Base-by-base conservation (phyloP, 2,797 vertebrate genomes). In the Phaenicophaeus curvirostris region DNA sequence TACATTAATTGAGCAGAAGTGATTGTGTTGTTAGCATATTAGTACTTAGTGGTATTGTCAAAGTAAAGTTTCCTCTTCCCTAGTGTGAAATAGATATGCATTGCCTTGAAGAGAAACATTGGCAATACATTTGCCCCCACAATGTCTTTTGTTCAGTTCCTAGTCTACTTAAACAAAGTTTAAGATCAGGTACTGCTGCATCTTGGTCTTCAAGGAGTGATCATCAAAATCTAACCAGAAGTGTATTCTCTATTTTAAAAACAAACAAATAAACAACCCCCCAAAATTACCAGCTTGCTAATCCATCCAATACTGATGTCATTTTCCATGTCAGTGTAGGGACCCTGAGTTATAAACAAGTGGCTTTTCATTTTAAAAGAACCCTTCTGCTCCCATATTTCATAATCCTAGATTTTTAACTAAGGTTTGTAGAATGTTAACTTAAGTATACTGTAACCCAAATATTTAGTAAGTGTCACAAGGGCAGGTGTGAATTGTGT, bases 51-150 rank as follows among this genome's bases (percentile, higher is more conserved):
- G 14, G 2, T 54, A 78, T 68, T 89, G 85, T 74, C 68, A 51
- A 78, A 72, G 8, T 31, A 39, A 89, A 27, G 1, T 59, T 69
- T 65, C 44, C 44, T 46, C 44, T 42, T 90, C 21, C 17, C 53
- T 69, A 44, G 33, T 44, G 5, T 37, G 48, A 74, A 63, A 74
- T 23, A 74, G 33, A 14, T 1, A 3, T 9, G 5, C 35, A 13
- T 74, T 58, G 24, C 27, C 59, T 57, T 68, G 25, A 67, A 75
- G 8, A 55, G 13, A 81, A 75, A 2, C 12, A 13, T 44, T 51
- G 7, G 7, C 16, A 59, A 54, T 8, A 3, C 6, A 7, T 62
- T 44, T 66, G 2, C 2, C 4, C 6, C 14, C 9, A 30, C 30
- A 74, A 11, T 13, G 44, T 39, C 12, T 66, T 55, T 66, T 41